A percentile compares a stretch with the other conserved stretches of the same genome.
phyloP scores from a whole-genome alignment of 2,888 invertebrate genomes.

The Clepsis dumicolana region DNA sequence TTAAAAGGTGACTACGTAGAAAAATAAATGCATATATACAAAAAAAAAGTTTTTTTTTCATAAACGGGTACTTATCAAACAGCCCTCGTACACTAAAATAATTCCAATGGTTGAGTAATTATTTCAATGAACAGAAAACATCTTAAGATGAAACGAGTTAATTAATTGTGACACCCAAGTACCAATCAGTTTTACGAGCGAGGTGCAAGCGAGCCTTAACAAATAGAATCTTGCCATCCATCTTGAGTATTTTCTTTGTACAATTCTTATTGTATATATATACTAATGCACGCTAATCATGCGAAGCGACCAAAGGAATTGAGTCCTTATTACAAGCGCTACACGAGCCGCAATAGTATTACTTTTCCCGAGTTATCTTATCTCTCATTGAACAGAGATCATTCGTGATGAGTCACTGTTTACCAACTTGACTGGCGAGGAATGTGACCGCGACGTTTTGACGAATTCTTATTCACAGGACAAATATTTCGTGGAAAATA shows the following conservation, averaged over 20 bases:
- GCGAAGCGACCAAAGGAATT: background rate
- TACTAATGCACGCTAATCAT: background rate
- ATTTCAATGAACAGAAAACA: no score
- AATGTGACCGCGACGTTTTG: background rate
- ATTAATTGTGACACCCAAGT: background rate
- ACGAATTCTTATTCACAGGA: constrained; percentile 8
- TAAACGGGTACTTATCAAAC: no score
- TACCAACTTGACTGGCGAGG: background rate
- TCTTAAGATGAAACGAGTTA: background rate
- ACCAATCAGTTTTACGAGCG: background rate
- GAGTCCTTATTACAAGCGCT: background rate
- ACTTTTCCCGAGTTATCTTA: background rate
- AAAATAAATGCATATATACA: no score
- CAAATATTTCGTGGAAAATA: no score
- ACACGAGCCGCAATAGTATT: background rate
- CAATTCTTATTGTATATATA: background rate
- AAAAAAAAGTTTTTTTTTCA: no score
- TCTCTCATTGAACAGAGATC: constrained; percentile 6
- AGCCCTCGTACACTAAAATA: no score
- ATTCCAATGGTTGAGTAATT: no score
- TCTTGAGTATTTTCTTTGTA: background rate
- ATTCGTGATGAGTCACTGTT: constrained; percentile 22
- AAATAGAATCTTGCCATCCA: background rate
- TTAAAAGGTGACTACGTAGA: no score
- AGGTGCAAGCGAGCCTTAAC: background rate